Conservation (phyloP, 2,113 vertebrate species). For the Peromyscus leucopus region DNA sequence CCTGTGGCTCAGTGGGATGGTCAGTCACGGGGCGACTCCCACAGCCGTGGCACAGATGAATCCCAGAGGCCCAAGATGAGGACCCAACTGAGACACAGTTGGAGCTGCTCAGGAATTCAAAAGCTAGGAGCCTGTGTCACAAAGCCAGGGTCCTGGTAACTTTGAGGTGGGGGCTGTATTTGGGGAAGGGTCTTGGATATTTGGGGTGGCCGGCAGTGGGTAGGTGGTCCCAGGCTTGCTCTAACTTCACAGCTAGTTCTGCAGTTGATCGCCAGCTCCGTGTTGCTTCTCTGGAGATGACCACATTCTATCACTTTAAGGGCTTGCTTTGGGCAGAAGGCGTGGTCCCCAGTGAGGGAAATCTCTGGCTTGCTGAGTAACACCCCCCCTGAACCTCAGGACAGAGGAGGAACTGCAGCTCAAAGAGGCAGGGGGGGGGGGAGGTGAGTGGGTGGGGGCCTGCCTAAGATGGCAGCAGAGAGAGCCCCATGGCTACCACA, state of each 20-base stretch:
- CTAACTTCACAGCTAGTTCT: neutral
- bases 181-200: neutral
- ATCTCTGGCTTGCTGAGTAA: neutral
- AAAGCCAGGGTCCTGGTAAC: neutral
- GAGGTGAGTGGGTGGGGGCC: too few species aligned
- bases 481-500: neutral
- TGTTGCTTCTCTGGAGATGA: neutral
- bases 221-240: neutral
- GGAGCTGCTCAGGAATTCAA: neutral
- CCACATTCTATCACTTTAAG: neutral
- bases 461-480: neutral
- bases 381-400: neutral
- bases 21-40: neutral
- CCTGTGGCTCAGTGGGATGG: neutral
- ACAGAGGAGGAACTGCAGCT: neutral
- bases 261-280: fast-evolving
- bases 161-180: neutral
- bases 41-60: neutral
- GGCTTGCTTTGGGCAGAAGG: neutral
- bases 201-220: fast-evolving
- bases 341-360: neutral
- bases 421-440: too few species aligned
- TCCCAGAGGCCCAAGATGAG: neutral
- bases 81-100: neutral
- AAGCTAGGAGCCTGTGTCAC: neutral